Evolutionary conservation across 2,888 invertebrate genomes (phyloP), one percentile per base, ranked within the genome.

Genomic region (Panzeria rudis): DNA sequence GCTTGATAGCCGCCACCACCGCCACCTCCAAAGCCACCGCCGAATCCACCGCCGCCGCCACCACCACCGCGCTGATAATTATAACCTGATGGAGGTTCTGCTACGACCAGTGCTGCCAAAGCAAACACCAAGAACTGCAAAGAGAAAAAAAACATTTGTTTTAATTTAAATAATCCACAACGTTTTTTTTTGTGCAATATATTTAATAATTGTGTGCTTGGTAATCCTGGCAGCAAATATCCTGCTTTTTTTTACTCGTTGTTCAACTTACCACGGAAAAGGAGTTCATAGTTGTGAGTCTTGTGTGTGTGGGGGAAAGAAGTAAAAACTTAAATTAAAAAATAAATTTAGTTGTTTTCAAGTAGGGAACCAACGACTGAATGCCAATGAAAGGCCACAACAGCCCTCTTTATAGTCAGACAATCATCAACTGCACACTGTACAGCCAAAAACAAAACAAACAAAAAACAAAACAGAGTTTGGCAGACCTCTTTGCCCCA

Each of bases 101-200:
- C 96, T 91, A 94, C 93, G 91, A 94, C 95, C 91, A 95, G 93
- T 92, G 95, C 95, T 92, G 95, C 96, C 94, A 97, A 93, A 91
- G 96, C 96, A 91, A 96, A 94, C 94, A 96, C 95, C 94, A 97
- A 94, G 94, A 96, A 96, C 97, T 97, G 94, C 86, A 87, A 78
- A 41, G 68, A 79, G 61, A 79, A 82, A 61, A 59, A 50, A 73
- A 62, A 66, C 20, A 35, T 17, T 71, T 80, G 44, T 83, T 71
- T 72, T 71, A 35, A 1, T 6, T 23, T 9, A 25, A 38, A 38
- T 44, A 64, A 44, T 54, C 41, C 32, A 32, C 17, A 0, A n/a
- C 17, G n/a, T 29, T 29, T 20, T 56, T 29, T 13, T 11, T 38
- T 38, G 38, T 29, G 29, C 5, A 29, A 29, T 29, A 5, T 29